These are phyloP conservation scores for Octomys mimax DNA, from an alignment of 2,797 vertebrate genomes.

Conservation along the genomic window DNA sequence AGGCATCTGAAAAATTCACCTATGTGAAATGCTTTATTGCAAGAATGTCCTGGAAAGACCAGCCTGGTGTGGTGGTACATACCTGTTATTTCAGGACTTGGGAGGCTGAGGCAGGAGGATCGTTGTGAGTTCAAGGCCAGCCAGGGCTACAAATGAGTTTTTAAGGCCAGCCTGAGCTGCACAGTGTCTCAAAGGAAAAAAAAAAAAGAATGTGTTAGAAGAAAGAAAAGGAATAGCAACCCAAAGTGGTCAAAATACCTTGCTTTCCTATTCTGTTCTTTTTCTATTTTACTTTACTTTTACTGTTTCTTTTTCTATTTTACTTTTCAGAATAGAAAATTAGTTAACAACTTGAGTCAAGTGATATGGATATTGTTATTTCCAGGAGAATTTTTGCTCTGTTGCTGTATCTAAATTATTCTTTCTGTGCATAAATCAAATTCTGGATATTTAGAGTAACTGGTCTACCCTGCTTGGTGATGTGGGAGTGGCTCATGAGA, in stretches of 20 bases:
- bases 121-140: neutral
- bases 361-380: accelerated
- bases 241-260: neutral
- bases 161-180: neutral
- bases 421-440: neutral
- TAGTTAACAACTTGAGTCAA: neutral
- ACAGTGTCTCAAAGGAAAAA: neutral
- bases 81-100: neutral
- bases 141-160: neutral
- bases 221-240: neutral
- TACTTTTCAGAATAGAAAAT: neutral
- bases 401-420: neutral
- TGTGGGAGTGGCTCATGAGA: accelerated
- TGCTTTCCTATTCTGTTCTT: neutral
- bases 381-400: neutral
- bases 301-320: neutral
- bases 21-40: conserved; percentile 32
- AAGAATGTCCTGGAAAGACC: neutral
- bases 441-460: neutral
- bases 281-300: neutral
- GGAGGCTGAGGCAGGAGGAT: neutral
- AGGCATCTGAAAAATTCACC: conserved; percentile 70
- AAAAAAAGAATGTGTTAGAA: neutral
- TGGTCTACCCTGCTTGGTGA: neutral
- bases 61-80: neutral